phyloP scores from a whole-genome alignment of 1,140 invertebrate genomes.

The Lepidurus packardi region DNA sequence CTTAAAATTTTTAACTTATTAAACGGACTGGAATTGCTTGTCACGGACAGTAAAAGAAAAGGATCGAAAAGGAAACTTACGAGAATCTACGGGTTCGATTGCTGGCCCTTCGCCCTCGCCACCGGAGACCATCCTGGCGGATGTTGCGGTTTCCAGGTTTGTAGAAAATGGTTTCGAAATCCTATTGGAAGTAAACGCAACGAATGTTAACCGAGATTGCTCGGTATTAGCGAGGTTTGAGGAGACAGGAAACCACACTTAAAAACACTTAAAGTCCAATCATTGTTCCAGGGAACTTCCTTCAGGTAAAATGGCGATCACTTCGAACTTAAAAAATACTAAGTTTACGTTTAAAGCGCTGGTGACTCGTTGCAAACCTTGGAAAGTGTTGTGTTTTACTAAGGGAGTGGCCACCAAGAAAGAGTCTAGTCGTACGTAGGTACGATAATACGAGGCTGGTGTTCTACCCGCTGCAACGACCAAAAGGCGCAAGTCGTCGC shows the following conservation, averaged over 20 bases:
- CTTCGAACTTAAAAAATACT: background rate
- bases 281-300: background rate
- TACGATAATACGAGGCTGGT: background rate
- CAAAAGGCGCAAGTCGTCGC: slow-evolving; percentile 7
- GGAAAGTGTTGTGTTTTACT: slow-evolving; percentile 19
- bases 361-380: slow-evolving; percentile 7
- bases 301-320: background rate
- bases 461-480: background rate
- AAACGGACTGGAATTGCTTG: background rate
- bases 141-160: slow-evolving; percentile 4
- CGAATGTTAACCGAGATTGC: too few species aligned
- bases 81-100: background rate
- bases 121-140: background rate
- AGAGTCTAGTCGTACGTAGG: background rate
- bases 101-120: background rate
- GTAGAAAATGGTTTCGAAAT: background rate
- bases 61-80: background rate
- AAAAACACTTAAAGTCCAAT: background rate
- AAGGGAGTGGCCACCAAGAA: slow-evolving; percentile 1
- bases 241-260: background rate
- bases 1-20: background rate
- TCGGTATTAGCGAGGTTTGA: too few species aligned
- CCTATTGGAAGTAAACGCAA: background rate
- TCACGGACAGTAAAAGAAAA: background rate
- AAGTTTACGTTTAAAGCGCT: background rate